phyloP scores from a whole-genome alignment of 2,888 invertebrate genomes.

The Sinodicranocentrus sp. region DNA sequence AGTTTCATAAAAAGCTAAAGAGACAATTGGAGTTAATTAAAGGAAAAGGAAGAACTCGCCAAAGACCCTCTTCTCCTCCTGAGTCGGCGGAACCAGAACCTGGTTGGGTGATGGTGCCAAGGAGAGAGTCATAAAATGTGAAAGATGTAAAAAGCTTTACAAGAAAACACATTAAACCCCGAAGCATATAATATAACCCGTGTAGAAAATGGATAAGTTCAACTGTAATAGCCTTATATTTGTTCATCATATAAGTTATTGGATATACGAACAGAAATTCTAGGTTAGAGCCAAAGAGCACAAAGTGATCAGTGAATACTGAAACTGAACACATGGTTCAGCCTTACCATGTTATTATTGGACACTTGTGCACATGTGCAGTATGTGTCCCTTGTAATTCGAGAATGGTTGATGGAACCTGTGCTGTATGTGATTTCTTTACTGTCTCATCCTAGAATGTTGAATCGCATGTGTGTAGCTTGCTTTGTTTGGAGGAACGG shows the following conservation, averaged over 20 bases:
- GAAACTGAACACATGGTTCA: conserved; percentile 31
- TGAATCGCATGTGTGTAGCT: too few species aligned
- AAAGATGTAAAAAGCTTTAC: neutral
- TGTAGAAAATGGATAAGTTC: neutral
- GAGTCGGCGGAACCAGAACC: conserved; percentile 68
- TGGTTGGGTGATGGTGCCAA: conserved; percentile 73
- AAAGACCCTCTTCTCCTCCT: conserved; percentile 45
- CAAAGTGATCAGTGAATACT: neutral
- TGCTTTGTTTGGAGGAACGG: too few species aligned
- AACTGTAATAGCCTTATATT: neutral
- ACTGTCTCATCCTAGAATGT: too few species aligned
- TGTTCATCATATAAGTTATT: neutral
- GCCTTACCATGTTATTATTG: conserved; percentile 8
- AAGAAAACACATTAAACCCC: neutral
- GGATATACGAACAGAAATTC: neutral
- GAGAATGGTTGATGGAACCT: too few species aligned
- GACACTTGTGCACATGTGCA: too few species aligned
- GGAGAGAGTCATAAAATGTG: conserved; percentile 36
- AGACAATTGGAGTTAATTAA: conserved; percentile 82
- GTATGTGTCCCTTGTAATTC: too few species aligned
- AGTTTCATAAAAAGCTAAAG: conserved; percentile 84
- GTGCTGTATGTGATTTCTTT: too few species aligned
- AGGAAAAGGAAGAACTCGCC: conserved; percentile 51
- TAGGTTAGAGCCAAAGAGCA: neutral
- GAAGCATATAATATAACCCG: neutral